Base-by-base conservation (phyloP, 2,888 invertebrate species). In the Orthonevra nobilis region DNA sequence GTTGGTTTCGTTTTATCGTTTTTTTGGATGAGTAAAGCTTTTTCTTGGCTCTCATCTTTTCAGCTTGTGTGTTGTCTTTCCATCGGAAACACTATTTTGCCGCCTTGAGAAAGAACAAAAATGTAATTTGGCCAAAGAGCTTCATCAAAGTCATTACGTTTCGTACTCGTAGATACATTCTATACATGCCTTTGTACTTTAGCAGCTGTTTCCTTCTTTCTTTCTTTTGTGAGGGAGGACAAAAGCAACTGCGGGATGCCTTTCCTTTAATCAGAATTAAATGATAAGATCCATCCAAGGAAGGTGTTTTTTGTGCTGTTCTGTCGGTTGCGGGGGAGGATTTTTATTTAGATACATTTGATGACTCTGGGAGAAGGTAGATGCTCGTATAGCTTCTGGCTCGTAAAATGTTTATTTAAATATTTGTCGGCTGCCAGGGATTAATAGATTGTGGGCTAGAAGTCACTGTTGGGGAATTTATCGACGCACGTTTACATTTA, bases 351-450 rank as follows among this genome's bases (percentile, higher is more conserved):
- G 32, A 70, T 46, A 61, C 28, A 54, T 63, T 68, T 54, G 50
- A 70, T 42, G 63, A 52, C 38, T 30, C 48, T 58, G 32, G 7
- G 36, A 58, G 38, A 54, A 52, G 46, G 38, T 58, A 58, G 20
- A 28, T 23, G 23, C 3, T 5, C n/a, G n/a, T n/a, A 3, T 52
- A 26, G 23, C 40, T 54, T 61, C 32, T 34, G 48, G 52, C 54
- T 64, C 56, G 28, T 75, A 63, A 75, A 75, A 75, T 77, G 69
- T 75, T 75, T 69, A 70, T 70, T 77, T 70, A 58, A 70, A 70
- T 70, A 63, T 46, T 60, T 52, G n/a, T 46, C 42, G 52, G 52
- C 30, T 52, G 30, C 34, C 32, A 9, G 36, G 75, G 52, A 48
- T 69, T 63, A 60, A 60, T 50, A 58, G 64, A 60, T 58, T 58